phyloP scores from a whole-genome alignment of 2,888 invertebrate species.

The Cantharis nigra region DNA sequence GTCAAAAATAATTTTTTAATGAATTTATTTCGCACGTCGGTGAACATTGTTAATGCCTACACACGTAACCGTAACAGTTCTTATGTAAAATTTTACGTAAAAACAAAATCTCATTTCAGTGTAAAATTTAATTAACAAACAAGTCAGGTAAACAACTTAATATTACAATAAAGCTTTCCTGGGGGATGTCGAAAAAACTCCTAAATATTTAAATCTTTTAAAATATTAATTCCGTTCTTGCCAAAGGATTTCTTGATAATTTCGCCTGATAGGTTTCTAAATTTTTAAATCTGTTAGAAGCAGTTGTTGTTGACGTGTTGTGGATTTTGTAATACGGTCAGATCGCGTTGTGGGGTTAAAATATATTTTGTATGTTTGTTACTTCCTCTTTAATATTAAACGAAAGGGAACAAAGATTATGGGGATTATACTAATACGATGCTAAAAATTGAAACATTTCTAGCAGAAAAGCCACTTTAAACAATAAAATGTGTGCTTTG shows the following conservation, averaged over 20 bases:
- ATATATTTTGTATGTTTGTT: too few relatives aligned
- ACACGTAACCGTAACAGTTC: background rate
- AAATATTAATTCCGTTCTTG: background rate
- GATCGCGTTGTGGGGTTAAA: too few relatives aligned
- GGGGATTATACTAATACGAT: too few relatives aligned
- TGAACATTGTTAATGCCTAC: background rate
- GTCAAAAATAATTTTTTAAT: background rate
- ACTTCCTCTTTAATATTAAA: background rate
- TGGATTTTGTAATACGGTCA: too few relatives aligned
- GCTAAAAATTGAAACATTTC: background rate
- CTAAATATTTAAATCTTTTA: background rate
- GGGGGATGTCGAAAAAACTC: background rate
- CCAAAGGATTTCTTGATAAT: background rate
- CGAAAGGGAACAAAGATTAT: background rate
- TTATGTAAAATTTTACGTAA: background rate
- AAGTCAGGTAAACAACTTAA: background rate
- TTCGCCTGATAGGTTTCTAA: background rate
- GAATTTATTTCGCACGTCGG: background rate
- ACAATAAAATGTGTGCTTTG: background rate
- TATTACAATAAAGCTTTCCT: background rate
- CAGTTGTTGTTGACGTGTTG: too few relatives aligned
- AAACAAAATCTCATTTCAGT: background rate
- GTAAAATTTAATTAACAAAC: slow-evolving; percentile 1
- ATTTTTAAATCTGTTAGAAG: background rate
- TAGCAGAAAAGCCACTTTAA: background rate